Evolutionary conservation across 1,140 invertebrate genomes (phyloP), one percentile per base, ranked within the genome.

Genomic region (Watersipora subatra): DNA sequence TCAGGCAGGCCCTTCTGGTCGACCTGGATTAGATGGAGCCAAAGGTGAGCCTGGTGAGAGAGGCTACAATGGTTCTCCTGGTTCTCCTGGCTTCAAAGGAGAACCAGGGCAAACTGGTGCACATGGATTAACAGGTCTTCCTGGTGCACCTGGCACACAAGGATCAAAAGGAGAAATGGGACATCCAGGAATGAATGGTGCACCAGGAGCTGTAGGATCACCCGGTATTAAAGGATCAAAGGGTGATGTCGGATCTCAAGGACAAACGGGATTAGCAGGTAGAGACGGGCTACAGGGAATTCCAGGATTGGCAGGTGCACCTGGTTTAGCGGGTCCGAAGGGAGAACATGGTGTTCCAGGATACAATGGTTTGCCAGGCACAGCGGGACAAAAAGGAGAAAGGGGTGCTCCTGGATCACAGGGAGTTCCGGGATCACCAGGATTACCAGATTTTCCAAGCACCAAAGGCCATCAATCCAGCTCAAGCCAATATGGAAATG

Each of bases 91-190:
- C n/a, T 24, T 24, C 24, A 62, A 65, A 26, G 57, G 3, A 25
- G 22, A 24, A 12, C 12, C 7, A 34, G 67, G 68, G 12, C 26
- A 26, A 22, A 46, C 62, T 63, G 68, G 68, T n/a, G n/a, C 66
- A 22, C 15, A 22, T 57, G 66, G 66, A 2, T 29, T 17, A 28
- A 25, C 19, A 19, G 66, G 66, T 57, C 12, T 12, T 22, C 25
- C 30, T 19, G 66, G 66, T n/a, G 15, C 30, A 17, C 15, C 61
- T 17, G 68, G 68, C n/a, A 15, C 22, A 28, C 27, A 56, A 19
- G 68, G 68, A 28, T 3, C 56, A 24, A 24, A 22, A 1, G 66
- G 66, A 24, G 12, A 30, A 1, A 61, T n/a, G 22, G 58, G 63
- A n/a, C 19, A 15, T 17, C 24, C 28, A 20, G 68, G 68, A 28